A percentile compares a stretch with the other conserved stretches of the same genome.
Evolutionary conservation across 1,140 invertebrate genomes (phyloP).

Genomic region (Mizuhopecten yessoensis): DNA sequence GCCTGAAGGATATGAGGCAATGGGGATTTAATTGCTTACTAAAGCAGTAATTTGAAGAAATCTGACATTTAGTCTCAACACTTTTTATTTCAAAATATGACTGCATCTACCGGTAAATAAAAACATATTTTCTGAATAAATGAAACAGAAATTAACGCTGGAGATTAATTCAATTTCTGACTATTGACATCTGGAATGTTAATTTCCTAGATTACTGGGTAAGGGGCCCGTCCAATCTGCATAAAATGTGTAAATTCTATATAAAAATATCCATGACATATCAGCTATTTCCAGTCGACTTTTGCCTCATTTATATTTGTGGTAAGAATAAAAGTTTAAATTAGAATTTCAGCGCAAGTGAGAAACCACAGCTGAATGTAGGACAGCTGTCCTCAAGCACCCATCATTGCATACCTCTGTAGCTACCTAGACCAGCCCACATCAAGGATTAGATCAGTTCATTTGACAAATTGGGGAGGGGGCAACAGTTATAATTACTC

Average conservation of each 20-base stretch:
- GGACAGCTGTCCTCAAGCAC: not conserved
- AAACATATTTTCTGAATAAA: not conserved
- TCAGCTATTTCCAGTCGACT: not conserved
- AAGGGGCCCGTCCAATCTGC: not conserved
- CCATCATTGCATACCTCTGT: not conserved
- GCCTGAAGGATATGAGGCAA: too few species aligned
- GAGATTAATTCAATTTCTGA: not conserved
- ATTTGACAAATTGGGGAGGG: not conserved
- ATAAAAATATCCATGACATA: not conserved
- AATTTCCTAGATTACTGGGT: not conserved
- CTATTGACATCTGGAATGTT: not conserved
- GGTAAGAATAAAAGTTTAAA: not conserved
- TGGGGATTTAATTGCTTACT: not conserved
- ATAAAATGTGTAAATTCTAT: too few species aligned
- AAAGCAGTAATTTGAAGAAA: not conserved
- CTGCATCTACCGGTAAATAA: not conserved
- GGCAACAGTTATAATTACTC: not conserved
- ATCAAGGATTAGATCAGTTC: not conserved
- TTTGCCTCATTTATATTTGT: not conserved
- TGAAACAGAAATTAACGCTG: not conserved
- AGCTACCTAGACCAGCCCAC: not conserved
- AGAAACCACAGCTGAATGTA: not conserved
- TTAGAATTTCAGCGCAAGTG: not conserved
- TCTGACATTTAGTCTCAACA: not conserved
- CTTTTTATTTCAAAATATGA: not conserved